A percentile compares a stretch with the other conserved stretches of the same genome.
Evolutionary conservation across 1,140 invertebrate species (phyloP).

Genomic region (Bombus vancouverensis): DNA sequence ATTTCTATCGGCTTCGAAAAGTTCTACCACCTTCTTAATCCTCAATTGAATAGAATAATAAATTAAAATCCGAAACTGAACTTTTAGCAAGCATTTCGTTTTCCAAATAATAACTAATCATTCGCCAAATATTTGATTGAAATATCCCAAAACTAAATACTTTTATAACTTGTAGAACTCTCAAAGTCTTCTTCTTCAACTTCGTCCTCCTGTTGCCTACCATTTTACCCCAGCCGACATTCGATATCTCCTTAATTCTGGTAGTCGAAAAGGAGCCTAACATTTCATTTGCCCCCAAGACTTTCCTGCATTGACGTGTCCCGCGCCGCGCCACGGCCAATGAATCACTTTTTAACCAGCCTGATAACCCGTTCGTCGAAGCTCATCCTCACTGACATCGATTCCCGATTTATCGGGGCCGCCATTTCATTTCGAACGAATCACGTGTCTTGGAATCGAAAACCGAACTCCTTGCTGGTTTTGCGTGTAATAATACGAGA

Average conservation of each 20-base stretch:
- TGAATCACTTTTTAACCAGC: constrained; percentile 52
- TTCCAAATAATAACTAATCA: too few relatives aligned
- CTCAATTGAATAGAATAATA: too few relatives aligned
- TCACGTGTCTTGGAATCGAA: constrained; percentile 50
- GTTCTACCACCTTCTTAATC: too few relatives aligned
- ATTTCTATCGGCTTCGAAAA: too few relatives aligned
- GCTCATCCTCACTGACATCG: constrained; percentile 38
- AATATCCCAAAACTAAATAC: too few relatives aligned
- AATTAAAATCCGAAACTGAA: too few relatives aligned
- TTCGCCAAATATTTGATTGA: too few relatives aligned
- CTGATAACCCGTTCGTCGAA: constrained; percentile 37
- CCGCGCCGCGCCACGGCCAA: neutral
- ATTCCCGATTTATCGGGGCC: constrained; percentile 41
- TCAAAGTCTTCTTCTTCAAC: too few relatives aligned
- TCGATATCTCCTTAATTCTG: constrained; percentile 46
- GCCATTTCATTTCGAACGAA: constrained; percentile 32
- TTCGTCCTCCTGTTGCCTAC: neutral
- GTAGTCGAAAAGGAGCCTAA: neutral
- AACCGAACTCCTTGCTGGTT: constrained; percentile 61
- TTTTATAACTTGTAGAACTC: too few relatives aligned
- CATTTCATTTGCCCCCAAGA: constrained; percentile 32
- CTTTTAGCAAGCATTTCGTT: too few relatives aligned
- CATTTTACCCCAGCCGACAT: neutral
- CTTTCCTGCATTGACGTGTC: neutral
- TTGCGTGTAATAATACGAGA: constrained; percentile 72